Conservation (phyloP, 2,113 vertebrate genomes). For the Archocentrus centrarchus region DNA sequence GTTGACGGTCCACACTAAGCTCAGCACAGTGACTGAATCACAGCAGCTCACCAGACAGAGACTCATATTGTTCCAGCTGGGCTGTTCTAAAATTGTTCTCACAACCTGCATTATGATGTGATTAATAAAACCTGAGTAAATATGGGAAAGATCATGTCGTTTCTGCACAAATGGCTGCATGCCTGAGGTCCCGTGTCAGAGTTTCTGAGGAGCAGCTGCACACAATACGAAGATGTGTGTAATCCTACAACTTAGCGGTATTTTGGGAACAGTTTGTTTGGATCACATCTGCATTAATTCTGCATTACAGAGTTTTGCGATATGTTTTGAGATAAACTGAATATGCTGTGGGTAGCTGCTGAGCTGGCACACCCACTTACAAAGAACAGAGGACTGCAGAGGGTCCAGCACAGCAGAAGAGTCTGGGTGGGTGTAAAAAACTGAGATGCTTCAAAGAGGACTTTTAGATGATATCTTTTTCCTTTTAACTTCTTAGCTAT, state of each 20-base stretch:
- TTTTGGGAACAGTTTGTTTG: slow-evolving; percentile 3
- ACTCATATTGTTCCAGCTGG: background rate
- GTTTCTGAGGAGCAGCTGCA: background rate
- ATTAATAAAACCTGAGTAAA: background rate
- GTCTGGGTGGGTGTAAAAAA: background rate
- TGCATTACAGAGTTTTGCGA: background rate
- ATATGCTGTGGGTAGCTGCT: background rate
- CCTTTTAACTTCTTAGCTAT: background rate
- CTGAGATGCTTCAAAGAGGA: background rate
- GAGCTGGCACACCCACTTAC: background rate
- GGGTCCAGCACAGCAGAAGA: background rate
- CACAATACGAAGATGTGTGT: background rate
- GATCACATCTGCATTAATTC: background rate
- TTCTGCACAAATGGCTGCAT: background rate
- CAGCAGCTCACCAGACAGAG: background rate
- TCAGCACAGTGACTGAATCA: background rate
- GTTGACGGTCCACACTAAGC: background rate
- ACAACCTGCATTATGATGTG: background rate
- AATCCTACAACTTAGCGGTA: background rate
- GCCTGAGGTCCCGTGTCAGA: background rate
- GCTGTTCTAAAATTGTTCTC: background rate
- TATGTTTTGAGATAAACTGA: background rate
- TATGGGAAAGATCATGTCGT: background rate
- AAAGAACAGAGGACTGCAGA: background rate
- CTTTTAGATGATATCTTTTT: background rate